These are phyloP conservation scores for Deroplatys truncata DNA, from an alignment of 2,888 invertebrate genomes.

Conservation along the genomic window DNA sequence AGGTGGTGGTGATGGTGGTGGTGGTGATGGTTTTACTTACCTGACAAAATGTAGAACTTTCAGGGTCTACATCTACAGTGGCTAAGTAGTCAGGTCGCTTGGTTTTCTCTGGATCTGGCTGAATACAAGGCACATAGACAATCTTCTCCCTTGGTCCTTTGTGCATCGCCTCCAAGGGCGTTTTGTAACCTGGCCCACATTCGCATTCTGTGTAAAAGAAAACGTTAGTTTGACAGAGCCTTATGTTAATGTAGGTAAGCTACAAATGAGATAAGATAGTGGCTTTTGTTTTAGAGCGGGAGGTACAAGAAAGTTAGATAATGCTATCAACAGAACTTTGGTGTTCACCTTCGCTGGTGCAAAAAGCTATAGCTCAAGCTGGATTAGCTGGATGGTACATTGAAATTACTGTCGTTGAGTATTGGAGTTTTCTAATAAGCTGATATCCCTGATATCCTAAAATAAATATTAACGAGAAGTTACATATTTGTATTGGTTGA, in stretches of 20 bases:
- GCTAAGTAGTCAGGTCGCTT: slow-evolving; percentile 82
- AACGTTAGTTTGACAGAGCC: not conserved
- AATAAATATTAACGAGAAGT: no score
- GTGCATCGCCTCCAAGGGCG: slow-evolving; percentile 77
- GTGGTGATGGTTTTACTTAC: slow-evolving; percentile 45
- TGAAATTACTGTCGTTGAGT: no score
- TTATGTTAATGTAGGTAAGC: not conserved
- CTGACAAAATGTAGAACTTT: slow-evolving; percentile 78
- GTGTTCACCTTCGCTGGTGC: not conserved
- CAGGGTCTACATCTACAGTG: slow-evolving; percentile 87
- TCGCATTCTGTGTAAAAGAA: slow-evolving; percentile 11
- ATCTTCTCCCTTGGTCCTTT: slow-evolving; percentile 80
- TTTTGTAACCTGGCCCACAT: slow-evolving; percentile 69
- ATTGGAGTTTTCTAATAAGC: no score
- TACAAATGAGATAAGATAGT: not conserved
- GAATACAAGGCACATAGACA: slow-evolving; percentile 85
- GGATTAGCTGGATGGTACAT: no score
- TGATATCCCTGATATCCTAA: no score
- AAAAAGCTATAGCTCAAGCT: no score
- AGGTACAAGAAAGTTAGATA: not conserved
- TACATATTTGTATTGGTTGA: no score
- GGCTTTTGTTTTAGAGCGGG: no score
- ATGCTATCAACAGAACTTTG: not conserved
- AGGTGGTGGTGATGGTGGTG: no score
- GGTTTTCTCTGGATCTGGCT: slow-evolving; percentile 57